A percentile compares a stretch with the other conserved stretches of the same genome.
Conservation (phyloP, 2,888 invertebrate genomes). For the Cosmia pyralina region DNA sequence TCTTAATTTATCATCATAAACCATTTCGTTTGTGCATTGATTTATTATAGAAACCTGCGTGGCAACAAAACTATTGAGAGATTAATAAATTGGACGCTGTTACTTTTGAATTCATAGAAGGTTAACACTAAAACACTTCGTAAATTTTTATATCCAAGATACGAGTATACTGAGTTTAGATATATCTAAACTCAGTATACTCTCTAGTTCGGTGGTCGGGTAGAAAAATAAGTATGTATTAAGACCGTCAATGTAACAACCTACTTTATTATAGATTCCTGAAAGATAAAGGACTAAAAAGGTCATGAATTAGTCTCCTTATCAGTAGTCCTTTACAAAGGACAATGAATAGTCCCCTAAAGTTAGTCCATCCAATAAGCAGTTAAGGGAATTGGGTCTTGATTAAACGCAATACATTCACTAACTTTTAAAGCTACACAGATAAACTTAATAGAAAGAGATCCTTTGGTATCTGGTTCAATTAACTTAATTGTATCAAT, state of each 20-base stretch:
- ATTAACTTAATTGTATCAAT: conserved; percentile 41
- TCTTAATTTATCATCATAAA: conserved; percentile 9
- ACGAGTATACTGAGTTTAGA: not conserved
- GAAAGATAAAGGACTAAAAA: conserved; percentile 3
- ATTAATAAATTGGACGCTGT: not conserved
- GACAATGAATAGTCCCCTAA: conserved; percentile 1
- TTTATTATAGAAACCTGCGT: not conserved
- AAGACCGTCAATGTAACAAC: not conserved
- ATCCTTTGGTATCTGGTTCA: conserved; percentile 11
- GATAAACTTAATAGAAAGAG: conserved; percentile 37
- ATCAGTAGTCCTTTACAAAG: conserved; percentile 22
- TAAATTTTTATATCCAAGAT: not conserved
- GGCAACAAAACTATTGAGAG: not conserved
- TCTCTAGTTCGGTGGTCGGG: not conserved
- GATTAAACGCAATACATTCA: conserved; percentile 27
- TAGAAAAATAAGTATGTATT: not conserved
- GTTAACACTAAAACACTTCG: not conserved
- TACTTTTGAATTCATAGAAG: not conserved
- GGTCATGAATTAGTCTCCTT: not conserved
- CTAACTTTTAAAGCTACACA: conserved; percentile 23
- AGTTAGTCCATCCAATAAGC: conserved; percentile 38
- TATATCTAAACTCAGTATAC: too few relatives aligned
- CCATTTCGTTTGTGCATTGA: not conserved
- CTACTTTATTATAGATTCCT: not conserved
- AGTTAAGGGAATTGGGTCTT: conserved; percentile 44